These are phyloP conservation scores for Rhincodon typus DNA, from an alignment of 2,797 vertebrate genomes.

Conservation along the genomic window DNA sequence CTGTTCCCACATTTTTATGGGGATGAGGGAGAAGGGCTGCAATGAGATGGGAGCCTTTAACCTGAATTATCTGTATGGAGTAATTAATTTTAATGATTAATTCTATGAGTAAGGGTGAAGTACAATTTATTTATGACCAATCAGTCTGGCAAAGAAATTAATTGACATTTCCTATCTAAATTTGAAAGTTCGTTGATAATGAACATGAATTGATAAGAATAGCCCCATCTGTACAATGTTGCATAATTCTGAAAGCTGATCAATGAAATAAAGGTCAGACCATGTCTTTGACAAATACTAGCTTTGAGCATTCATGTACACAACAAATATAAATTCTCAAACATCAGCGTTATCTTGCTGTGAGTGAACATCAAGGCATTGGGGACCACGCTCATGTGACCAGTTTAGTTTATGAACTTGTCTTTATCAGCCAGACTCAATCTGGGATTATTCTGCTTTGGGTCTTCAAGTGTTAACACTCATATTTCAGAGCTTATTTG, in stretches of 20 bases:
- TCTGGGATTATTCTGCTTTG: background rate
- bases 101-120: background rate
- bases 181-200: background rate
- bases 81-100: constrained; percentile 1
- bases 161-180: background rate
- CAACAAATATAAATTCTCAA: background rate
- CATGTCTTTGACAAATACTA: background rate
- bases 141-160: background rate
- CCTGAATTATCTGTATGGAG: background rate
- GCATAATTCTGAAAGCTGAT: background rate
- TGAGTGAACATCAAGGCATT: background rate
- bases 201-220: too few relatives aligned
- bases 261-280: background rate
- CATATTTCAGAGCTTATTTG: background rate
- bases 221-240: background rate
- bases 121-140: background rate
- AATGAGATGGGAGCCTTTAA: too few relatives aligned
- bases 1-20: too few relatives aligned
- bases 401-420: background rate
- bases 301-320: background rate
- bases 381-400: background rate
- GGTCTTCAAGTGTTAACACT: background rate
- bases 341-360: background rate
- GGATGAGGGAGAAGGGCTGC: too few relatives aligned
- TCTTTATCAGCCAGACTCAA: background rate